These are phyloP conservation scores for Dendronephthya gigantea DNA, from an alignment of 64 coral and sea anemone genomes.

Conservation along the genomic window DNA sequence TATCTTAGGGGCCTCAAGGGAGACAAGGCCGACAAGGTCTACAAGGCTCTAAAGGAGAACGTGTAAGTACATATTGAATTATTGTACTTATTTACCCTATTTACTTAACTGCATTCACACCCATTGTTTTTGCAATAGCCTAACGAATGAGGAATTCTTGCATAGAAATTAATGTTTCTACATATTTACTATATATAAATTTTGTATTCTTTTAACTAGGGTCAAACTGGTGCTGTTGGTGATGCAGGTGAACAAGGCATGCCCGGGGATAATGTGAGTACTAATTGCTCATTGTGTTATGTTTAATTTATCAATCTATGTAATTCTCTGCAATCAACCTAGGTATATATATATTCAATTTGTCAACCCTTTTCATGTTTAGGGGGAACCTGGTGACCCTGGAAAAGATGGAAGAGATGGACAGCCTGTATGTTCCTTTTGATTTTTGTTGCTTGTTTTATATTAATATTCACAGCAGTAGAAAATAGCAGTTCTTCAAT, in stretches of 20 bases:
- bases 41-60: not conserved
- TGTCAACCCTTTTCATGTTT: not conserved
- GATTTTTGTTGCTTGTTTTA: not conserved
- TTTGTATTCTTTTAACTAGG: not conserved
- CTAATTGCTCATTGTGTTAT: too few relatives aligned
- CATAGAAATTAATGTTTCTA: too few relatives aligned
- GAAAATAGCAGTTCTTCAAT: too few relatives aligned
- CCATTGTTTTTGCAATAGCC: too few relatives aligned
- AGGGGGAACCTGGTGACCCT: not conserved
- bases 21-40: not conserved
- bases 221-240: not conserved
- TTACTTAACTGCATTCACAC: too few relatives aligned
- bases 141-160: too few relatives aligned
- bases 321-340: too few relatives aligned
- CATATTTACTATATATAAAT: not conserved
- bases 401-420: not conserved
- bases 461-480: too few relatives aligned
- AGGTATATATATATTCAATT: too few relatives aligned
- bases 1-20: not conserved
- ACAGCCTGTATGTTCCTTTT: not conserved
- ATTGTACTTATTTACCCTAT: not conserved
- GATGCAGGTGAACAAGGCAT: not conserved
- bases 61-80: not conserved
- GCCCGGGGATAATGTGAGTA: not conserved
- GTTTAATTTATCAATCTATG: too few relatives aligned